Percentiles rank a stretch among this genome's conserved stretches.
phyloP scores from a whole-genome alignment of 2,888 invertebrate genomes.

The Buathra laborator region DNA sequence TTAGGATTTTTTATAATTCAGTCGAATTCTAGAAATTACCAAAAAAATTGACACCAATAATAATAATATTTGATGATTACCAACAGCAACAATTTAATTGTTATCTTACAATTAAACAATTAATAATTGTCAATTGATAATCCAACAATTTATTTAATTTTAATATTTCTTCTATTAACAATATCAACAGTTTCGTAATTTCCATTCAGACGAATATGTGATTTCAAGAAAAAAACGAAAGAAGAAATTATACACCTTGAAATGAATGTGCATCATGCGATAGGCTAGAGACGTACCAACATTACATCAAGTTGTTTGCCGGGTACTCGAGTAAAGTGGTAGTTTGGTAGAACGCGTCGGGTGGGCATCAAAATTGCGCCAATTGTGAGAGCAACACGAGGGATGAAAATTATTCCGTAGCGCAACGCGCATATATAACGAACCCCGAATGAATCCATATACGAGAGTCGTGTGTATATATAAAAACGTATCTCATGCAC shows the following conservation, averaged over 20 bases:
- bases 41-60: no score
- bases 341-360: constrained; percentile 3
- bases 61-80: no score
- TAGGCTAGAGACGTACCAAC: constrained; percentile 15
- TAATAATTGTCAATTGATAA: no score
- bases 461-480: not conserved
- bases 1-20: not conserved
- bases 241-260: constrained; percentile 8
- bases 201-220: not conserved
- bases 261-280: constrained; percentile 20
- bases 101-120: no score
- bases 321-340: constrained; percentile 19
- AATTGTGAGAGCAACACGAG: constrained; percentile 36
- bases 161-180: not conserved
- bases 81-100: no score
- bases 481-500: not conserved
- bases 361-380: constrained; percentile 35
- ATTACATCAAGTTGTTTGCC: constrained; percentile 33
- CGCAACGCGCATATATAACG: constrained; percentile 15
- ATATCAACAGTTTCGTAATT: not conserved
- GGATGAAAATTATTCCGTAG: constrained; percentile 39
- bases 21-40: no score
- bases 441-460: not conserved
- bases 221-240: not conserved
- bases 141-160: no score